Percentiles rank a stretch among this genome's conserved stretches.
Conservation (phyloP, 2,113 vertebrate species). For the Maccullochella peelii region DNA sequence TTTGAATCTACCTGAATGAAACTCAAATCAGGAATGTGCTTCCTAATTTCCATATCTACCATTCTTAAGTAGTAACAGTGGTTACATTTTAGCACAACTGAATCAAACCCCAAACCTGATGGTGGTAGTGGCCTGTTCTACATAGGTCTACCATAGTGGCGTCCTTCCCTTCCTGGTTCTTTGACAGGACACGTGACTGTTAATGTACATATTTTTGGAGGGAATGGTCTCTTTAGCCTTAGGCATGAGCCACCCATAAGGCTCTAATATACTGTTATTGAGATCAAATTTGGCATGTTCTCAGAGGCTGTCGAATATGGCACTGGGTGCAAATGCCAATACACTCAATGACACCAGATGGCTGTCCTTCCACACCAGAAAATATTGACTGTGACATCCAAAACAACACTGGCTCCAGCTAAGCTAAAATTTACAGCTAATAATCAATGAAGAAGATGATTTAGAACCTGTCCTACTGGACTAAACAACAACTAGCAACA, state of each 20-base stretch:
- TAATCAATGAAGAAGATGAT: not conserved
- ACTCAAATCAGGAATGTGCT: not conserved
- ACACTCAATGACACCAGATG: not conserved
- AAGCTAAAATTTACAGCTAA: not conserved
- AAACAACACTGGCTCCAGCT: not conserved
- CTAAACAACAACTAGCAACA: not conserved
- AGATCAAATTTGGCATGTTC: slow-evolving; percentile 49
- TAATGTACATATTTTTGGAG: not conserved
- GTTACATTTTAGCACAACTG: too few species aligned
- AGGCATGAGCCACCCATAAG: not conserved
- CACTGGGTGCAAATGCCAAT: not conserved
- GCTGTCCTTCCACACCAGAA: not conserved
- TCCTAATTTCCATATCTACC: too few species aligned
- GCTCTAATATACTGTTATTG: not conserved
- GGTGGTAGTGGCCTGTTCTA: not conserved
- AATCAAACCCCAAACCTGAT: not conserved
- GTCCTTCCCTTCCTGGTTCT: not conserved
- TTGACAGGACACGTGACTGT: not conserved
- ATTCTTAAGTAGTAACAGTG: too few species aligned
- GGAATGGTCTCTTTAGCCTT: not conserved
- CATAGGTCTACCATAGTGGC: too few species aligned
- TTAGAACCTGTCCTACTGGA: not conserved
- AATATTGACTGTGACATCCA: not conserved
- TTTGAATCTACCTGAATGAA: not conserved
- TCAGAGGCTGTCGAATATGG: slow-evolving; percentile 14